Evolutionary conservation across 2,113 vertebrate genomes (phyloP).

Genomic region (Sinocyclocheilus rhinocerous): DNA sequence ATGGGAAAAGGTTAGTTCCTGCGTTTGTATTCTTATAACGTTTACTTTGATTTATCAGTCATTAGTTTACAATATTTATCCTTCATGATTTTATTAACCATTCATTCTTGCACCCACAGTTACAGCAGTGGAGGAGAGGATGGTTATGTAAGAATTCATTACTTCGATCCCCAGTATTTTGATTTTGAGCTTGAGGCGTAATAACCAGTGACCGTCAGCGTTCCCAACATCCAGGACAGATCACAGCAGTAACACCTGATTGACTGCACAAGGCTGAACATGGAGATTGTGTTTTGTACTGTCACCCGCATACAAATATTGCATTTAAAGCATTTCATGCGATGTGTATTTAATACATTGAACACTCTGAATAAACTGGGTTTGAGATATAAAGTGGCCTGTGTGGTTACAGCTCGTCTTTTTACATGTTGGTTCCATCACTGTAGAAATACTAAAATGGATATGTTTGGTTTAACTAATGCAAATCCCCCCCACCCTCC

Average conservation of each 20-base stretch:
- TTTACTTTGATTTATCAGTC: too few relatives aligned
- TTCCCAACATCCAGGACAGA: constrained; percentile 6
- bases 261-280: background rate
- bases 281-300: constrained; percentile 30
- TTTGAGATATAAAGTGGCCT: constrained; percentile 4
- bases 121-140: constrained; percentile 98
- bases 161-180: constrained; percentile 96
- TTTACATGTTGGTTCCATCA: background rate
- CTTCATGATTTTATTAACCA: background rate
- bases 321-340: constrained; percentile 49
- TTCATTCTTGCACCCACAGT: constrained; percentile 69
- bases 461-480: too few relatives aligned
- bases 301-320: constrained; percentile 18
- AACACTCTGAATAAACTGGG: constrained; percentile 40
- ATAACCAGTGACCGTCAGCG: constrained; percentile 58
- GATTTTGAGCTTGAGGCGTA: constrained; percentile 91
- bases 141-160: constrained; percentile 94
- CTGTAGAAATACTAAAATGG: background rate
- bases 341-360: constrained; percentile 62
- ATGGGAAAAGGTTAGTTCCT: constrained; percentile 90
- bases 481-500: too few relatives aligned
- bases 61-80: background rate
- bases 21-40: background rate
- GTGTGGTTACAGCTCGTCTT: background rate
- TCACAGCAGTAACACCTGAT: background rate